Evolutionary conservation across 2,797 vertebrate genomes (phyloP).

Genomic region (Sciurus carolinensis): DNA sequence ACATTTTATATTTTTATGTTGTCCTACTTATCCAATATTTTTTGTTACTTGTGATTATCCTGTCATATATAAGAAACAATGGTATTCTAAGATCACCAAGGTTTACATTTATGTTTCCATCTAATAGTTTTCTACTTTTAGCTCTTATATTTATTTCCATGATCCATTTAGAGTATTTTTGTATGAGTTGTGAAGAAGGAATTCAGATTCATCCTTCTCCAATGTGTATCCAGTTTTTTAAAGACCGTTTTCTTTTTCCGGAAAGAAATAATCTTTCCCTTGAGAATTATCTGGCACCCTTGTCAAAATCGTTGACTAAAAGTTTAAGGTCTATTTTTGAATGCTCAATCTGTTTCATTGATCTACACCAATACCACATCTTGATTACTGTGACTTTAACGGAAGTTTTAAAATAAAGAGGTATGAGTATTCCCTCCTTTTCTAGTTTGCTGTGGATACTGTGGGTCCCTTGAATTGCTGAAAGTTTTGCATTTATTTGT

Average conservation of each 20-base stretch:
- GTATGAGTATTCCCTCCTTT: neutral
- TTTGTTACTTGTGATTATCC: neutral
- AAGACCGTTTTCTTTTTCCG: neutral
- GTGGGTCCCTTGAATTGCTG: neutral
- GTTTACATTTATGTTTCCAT: neutral
- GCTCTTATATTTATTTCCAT: neutral
- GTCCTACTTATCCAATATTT: neutral
- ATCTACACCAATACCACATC: neutral
- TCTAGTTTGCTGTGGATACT: neutral
- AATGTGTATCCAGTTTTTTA: neutral
- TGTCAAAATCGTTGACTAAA: neutral
- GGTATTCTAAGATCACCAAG: neutral
- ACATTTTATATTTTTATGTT: neutral
- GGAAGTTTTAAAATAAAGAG: neutral
- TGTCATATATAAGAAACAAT: neutral
- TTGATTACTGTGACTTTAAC: neutral
- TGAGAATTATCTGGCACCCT: neutral
- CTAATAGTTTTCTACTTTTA: constrained; percentile 7
- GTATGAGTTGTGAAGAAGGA: neutral
- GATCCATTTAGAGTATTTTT: neutral
- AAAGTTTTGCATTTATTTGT: neutral
- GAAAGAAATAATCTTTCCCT: neutral
- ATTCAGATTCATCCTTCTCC: neutral
- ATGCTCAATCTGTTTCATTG: neutral
- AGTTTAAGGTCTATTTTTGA: neutral